Base-by-base conservation (phyloP, 2,113 vertebrate species). In the Sebastes schlegelii region DNA sequence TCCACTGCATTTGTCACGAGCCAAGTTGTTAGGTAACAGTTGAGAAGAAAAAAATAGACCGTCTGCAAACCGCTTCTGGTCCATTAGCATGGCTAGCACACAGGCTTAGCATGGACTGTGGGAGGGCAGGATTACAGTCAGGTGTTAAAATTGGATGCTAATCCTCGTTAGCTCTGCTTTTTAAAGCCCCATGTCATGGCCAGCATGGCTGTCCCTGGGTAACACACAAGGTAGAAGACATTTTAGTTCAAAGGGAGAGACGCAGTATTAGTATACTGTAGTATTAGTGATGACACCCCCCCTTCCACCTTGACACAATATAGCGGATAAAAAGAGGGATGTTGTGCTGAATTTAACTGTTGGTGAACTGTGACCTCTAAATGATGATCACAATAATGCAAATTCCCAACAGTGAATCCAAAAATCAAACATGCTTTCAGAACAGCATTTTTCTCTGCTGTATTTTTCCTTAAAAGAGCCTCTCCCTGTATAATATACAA, bases 71-170 rank as follows among this genome's bases (percentile, higher is more conserved):
- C 65, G 51, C 75, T 78, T 82, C 69, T n/a, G 75, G 16, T 75
- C 79, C 89, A 82, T 94, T 92, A 91, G 83, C 79, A 86, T 87
- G 86, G 82, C 89, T 92, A 91, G 86, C 79, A 64, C 79, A 64
- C 77, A 88, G 87, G 88, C 88, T 94, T 95, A 93, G 82, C 87
- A 77, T 88, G 74, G 80, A 78, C 90, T 91, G 79, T 91, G 90
- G 88, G 82, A 82, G 80, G 79, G 77, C 80, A 90, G 95, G 94
- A 95, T 95, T 95, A 95, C 91, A 83, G 88, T 91, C 82, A 92
- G 92, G 94, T 95, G 94, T 94, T 94, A 95, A 95, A 95, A 95
- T 94, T 92, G 93, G 93, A 95, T 84, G 84, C 82, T 95, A 95
- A 95, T 94, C 95, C 92, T 88, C 54, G 89, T 90, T 90, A 91